phyloP scores from a whole-genome alignment of 2,797 vertebrate species.

The Sebastes nivosus region DNA sequence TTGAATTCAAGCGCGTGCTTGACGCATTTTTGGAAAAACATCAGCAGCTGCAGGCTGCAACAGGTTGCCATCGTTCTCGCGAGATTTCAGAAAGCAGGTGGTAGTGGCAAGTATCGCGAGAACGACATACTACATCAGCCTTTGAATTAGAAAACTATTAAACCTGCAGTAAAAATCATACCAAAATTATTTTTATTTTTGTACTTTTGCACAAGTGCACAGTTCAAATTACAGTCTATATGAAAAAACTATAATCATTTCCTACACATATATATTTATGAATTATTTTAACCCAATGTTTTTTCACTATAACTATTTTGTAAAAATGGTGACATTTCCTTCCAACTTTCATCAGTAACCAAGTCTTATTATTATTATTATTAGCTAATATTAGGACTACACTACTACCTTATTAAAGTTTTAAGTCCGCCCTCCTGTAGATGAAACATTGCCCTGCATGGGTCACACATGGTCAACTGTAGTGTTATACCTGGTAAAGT shows the following conservation, averaged over 20 bases:
- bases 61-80: not conserved
- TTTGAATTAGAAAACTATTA: not conserved
- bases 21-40: not conserved
- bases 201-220: rapidly evolving
- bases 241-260: not conserved
- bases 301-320: too few species aligned
- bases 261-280: not conserved
- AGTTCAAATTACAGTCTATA: not conserved
- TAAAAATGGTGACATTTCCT: not conserved
- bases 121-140: rapidly evolving
- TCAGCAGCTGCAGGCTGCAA: not conserved
- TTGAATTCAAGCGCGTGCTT: not conserved
- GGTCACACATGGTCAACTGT: not conserved
- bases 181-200: not conserved
- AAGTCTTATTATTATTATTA: not conserved
- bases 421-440: not conserved
- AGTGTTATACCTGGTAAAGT: not conserved
- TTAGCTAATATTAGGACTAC: not conserved
- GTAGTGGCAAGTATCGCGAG: not conserved
- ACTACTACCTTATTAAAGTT: not conserved
- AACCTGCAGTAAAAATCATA: not conserved
- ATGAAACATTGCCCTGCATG: not conserved
- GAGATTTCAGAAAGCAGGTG: not conserved
- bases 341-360: not conserved
- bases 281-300: not conserved